Evolutionary conservation across 2,797 vertebrate genomes (phyloP).

Genomic region (Pangasius larnaudii): DNA sequence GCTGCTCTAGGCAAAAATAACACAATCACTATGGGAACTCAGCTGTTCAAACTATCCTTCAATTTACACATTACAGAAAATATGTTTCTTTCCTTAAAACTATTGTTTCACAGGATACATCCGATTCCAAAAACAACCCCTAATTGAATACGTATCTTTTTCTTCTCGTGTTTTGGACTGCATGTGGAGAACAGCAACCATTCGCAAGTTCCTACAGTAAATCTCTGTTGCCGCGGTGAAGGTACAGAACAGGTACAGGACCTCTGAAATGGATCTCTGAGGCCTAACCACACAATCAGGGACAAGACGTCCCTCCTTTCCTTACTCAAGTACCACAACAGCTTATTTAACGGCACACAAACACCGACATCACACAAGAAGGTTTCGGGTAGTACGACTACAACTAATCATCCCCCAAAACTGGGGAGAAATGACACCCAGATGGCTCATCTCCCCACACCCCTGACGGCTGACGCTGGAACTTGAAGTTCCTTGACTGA

Average conservation of each 20-base stretch:
- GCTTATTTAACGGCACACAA: slow-evolving; percentile 13
- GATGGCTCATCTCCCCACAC: slow-evolving; percentile 51
- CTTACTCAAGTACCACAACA: slow-evolving; percentile 9
- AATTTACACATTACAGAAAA: background rate
- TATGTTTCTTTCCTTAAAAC: background rate
- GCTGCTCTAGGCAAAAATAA: slow-evolving; percentile 39
- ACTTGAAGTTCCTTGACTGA: slow-evolving; percentile 61
- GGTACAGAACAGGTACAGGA: background rate
- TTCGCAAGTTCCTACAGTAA: slow-evolving; percentile 39
- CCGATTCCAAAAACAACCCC: background rate
- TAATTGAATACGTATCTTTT: slow-evolving; percentile 8
- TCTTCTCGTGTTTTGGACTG: slow-evolving; percentile 3
- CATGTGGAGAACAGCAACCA: slow-evolving; percentile 31
- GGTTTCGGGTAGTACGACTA: slow-evolving; percentile 9
- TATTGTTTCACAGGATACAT: background rate
- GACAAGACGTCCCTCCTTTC: background rate
- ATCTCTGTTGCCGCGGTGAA: slow-evolving; percentile 4
- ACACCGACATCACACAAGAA: slow-evolving; percentile 13
- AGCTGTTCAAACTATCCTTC: background rate
- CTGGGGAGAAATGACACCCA: slow-evolving; percentile 44
- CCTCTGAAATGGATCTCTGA: slow-evolving; percentile 26
- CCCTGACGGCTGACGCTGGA: slow-evolving; percentile 47
- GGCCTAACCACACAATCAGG: slow-evolving; percentile 26
- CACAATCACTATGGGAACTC: slow-evolving; percentile 32
- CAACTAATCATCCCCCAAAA: slow-evolving; percentile 16